phyloP scores from a whole-genome alignment of 1,140 invertebrate genomes.

The Tribolium madens region DNA sequence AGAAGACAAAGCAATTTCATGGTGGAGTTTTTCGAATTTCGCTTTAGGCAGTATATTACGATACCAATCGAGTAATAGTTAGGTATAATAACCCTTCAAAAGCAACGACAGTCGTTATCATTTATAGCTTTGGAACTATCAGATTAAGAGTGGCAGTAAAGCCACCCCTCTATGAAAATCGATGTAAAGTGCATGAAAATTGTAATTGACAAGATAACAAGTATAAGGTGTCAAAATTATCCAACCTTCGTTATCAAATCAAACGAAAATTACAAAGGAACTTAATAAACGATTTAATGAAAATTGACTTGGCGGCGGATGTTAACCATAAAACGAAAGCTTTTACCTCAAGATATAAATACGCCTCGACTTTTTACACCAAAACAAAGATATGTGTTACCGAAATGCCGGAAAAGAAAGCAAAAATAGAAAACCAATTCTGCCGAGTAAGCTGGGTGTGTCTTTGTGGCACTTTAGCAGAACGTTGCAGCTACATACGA shows the following conservation, averaged over 20 bases:
- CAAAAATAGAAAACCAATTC: slow-evolving; percentile 53
- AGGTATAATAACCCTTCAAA: slow-evolving; percentile 30
- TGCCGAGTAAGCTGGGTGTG: slow-evolving; percentile 58
- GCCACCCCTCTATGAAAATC: slow-evolving; percentile 11
- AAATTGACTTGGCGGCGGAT: slow-evolving; percentile 42
- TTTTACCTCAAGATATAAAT: slow-evolving; percentile 45
- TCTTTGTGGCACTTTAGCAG: slow-evolving; percentile 53
- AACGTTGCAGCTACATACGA: slow-evolving; percentile 47
- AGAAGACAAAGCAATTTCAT: no score
- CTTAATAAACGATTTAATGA: slow-evolving; percentile 43
- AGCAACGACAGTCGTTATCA: slow-evolving; percentile 28
- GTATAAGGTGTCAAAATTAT: slow-evolving; percentile 29
- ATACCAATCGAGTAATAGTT: slow-evolving; percentile 4
- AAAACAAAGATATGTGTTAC: slow-evolving; percentile 45
- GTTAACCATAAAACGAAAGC: slow-evolving; percentile 39
- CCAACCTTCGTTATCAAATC: slow-evolving; percentile 17
- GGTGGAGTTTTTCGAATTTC: not conserved
- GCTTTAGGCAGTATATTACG: slow-evolving; percentile 1
- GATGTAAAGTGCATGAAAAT: slow-evolving; percentile 34
- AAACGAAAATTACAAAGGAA: slow-evolving; percentile 18
- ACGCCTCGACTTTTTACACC: slow-evolving; percentile 32
- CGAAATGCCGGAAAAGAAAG: slow-evolving; percentile 39
- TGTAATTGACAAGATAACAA: slow-evolving; percentile 22
- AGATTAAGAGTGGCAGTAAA: slow-evolving; percentile 18
- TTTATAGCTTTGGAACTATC: slow-evolving; percentile 26